These are phyloP conservation scores for Microctonus hyperodae DNA, from an alignment of 2,888 invertebrate genomes.

Conservation along the genomic window DNA sequence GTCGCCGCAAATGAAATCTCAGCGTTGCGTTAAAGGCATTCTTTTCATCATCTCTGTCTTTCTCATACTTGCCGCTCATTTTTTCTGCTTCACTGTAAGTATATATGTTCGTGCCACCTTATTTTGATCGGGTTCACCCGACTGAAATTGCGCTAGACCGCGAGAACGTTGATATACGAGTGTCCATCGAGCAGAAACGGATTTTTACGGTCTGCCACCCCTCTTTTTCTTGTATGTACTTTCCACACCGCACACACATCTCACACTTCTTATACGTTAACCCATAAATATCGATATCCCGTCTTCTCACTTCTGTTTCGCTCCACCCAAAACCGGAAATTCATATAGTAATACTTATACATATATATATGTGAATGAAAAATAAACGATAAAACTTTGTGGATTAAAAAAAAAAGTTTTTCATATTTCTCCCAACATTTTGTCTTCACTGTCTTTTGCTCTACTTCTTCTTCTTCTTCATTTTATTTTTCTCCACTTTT, in stretches of 20 bases:
- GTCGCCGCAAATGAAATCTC: slow-evolving; percentile 34
- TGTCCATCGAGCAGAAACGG: slow-evolving; percentile 30
- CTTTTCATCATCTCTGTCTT: slow-evolving; percentile 1
- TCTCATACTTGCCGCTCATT: background rate
- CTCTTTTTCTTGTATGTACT: slow-evolving; percentile 14
- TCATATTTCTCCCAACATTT: background rate
- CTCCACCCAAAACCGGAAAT: background rate
- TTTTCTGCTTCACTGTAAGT: background rate
- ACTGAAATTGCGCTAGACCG: slow-evolving; percentile 27
- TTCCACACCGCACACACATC: slow-evolving; percentile 7
- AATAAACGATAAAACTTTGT: background rate
- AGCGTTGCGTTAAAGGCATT: slow-evolving; percentile 18
- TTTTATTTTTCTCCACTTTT: background rate
- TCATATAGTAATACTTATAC: background rate
- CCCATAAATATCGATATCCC: slow-evolving; percentile 33
- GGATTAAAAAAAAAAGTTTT: background rate
- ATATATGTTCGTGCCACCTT: background rate
- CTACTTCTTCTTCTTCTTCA: too few relatives aligned
- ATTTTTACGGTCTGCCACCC: slow-evolving; percentile 31
- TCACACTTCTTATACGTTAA: slow-evolving; percentile 5
- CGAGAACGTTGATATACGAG: slow-evolving; percentile 27
- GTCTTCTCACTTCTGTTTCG: slow-evolving; percentile 14
- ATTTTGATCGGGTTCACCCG: slow-evolving; percentile 11
- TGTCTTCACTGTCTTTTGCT: background rate
- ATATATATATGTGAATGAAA: background rate